Conservation (phyloP, 2,797 vertebrate species). For the Pseudocheirus occidentalis region DNA sequence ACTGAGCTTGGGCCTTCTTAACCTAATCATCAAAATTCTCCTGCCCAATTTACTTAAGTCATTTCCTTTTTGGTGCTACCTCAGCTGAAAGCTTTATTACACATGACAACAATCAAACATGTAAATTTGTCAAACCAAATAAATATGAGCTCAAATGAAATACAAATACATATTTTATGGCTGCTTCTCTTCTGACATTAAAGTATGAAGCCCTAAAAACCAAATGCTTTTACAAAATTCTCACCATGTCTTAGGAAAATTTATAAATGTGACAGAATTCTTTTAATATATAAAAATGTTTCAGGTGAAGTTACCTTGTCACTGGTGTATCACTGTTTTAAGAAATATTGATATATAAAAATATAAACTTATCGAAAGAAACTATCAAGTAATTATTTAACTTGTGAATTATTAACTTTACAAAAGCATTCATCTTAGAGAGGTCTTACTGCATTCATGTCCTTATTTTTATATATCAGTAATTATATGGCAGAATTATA, state of each 20-base stretch:
- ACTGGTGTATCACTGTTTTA: background rate
- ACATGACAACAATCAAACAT: conserved; percentile 10
- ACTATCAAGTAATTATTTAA: background rate
- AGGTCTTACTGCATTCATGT: background rate
- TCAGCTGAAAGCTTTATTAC: background rate
- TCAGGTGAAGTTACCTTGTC: background rate
- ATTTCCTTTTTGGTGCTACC: conserved; percentile 30
- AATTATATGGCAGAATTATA: background rate
- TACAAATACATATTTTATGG: background rate
- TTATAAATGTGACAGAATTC: background rate
- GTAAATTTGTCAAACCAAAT: background rate
- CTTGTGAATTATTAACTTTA: background rate
- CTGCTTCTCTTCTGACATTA: background rate
- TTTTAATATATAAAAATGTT: background rate
- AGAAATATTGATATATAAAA: background rate
- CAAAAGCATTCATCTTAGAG: background rate
- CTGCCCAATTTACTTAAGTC: background rate
- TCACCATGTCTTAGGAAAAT: background rate
- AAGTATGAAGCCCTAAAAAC: background rate
- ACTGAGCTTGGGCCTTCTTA: background rate
- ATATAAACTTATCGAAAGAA: too few relatives aligned
- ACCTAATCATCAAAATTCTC: background rate
- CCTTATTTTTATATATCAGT: background rate
- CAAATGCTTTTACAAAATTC: background rate
- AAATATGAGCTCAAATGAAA: conserved; percentile 25